A percentile compares a stretch with the other conserved stretches of the same genome.
Evolutionary conservation across 1,140 invertebrate genomes (phyloP).

Genomic region (Frieseomelitta varia): DNA sequence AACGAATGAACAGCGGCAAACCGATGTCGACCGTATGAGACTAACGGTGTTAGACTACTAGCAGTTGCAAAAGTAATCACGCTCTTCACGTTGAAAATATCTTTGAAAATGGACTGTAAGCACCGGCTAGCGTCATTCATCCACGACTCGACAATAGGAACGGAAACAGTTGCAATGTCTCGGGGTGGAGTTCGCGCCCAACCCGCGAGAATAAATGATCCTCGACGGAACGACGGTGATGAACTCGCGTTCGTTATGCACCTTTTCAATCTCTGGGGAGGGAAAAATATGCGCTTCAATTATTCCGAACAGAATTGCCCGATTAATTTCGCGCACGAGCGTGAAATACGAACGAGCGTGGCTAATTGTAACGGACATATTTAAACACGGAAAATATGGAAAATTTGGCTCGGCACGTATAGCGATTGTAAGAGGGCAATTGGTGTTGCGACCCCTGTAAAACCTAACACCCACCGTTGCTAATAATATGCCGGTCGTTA

Average conservation of each 20-base stretch:
- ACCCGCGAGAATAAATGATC: slow-evolving; percentile 21
- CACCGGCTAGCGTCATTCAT: slow-evolving; percentile 21
- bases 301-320: not conserved
- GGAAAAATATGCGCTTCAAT: not conserved
- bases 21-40: too few relatives aligned
- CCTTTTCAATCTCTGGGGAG: slow-evolving; percentile 19
- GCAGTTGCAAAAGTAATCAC: not conserved
- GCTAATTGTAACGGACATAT: not conserved
- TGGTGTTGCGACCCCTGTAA: not conserved
- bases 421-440: not conserved
- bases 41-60: not conserved
- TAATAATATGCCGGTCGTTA: not conserved
- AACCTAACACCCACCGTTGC: too few relatives aligned
- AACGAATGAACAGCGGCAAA: slow-evolving; percentile 1
- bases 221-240: not conserved
- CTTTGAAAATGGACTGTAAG: not conserved
- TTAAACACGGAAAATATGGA: not conserved
- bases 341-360: too few relatives aligned
- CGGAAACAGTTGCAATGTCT: not conserved
- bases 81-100: not conserved
- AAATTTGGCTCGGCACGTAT: not conserved
- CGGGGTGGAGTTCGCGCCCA: not conserved
- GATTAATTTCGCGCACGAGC: not conserved
- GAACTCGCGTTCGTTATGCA: not conserved
- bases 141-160: not conserved